Conservation (phyloP, 2,888 invertebrate genomes). For the Epistrophe eligans region DNA sequence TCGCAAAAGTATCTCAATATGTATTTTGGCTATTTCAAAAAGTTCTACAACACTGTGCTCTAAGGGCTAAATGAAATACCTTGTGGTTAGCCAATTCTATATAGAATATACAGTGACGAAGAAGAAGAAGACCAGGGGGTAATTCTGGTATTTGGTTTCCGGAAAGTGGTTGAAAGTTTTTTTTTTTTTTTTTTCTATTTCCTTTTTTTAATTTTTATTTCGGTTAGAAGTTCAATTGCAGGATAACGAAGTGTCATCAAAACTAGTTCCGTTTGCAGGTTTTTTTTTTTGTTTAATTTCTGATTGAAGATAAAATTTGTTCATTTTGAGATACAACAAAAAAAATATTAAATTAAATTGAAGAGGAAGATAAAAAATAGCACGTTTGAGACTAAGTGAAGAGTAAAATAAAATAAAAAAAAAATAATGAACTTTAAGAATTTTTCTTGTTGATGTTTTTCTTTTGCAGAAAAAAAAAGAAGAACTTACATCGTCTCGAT, state of each 20-base stretch:
- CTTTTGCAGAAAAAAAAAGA: conserved; percentile 12
- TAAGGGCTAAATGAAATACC: conserved; percentile 58
- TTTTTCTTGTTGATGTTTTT: conserved; percentile 43
- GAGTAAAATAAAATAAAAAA: neutral
- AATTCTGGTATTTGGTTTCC: conserved; percentile 39
- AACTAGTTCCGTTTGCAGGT: conserved; percentile 45
- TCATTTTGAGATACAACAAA: neutral
- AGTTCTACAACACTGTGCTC: conserved; percentile 34
- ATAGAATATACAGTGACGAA: neutral
- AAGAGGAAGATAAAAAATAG: neutral
- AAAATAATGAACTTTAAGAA: conserved; percentile 3
- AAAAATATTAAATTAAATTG: conserved; percentile 28
- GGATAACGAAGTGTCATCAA: conserved; percentile 74
- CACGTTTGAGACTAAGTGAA: neutral
- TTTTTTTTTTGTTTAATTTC: neutral
- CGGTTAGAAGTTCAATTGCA: conserved; percentile 73
- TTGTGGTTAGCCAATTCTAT: conserved; percentile 66
- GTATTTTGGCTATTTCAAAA: conserved; percentile 21
- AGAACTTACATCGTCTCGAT: conserved; percentile 11
- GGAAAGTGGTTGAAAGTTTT: conserved; percentile 61
- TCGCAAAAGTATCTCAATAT: conserved; percentile 35
- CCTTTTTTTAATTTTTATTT: conserved; percentile 35
- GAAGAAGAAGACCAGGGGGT: neutral
- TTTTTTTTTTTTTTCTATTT: conserved; percentile 4
- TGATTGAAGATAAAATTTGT: conserved; percentile 11